phyloP scores from a whole-genome alignment of 2,888 invertebrate genomes.

The Lasioglossum pauxillum region DNA sequence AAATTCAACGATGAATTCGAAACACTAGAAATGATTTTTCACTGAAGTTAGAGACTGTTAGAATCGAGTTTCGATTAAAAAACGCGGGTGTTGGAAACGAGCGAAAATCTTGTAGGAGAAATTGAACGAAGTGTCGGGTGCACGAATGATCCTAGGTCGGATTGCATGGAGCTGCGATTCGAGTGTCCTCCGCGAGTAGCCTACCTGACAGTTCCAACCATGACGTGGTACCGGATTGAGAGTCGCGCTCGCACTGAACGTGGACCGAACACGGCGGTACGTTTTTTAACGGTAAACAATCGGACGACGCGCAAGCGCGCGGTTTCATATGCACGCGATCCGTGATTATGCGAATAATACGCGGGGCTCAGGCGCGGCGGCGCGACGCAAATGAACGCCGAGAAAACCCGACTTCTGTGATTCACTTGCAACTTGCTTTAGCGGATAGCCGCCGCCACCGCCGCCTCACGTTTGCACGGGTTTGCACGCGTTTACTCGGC shows the following conservation, averaged over 20 bases:
- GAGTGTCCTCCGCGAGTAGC: conserved; percentile 13
- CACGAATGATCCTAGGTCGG: neutral
- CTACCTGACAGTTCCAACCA: conserved; percentile 78
- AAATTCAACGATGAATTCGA: no score
- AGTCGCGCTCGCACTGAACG: conserved; percentile 76
- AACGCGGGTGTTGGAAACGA: neutral
- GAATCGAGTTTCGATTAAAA: neutral
- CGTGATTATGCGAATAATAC: conserved; percentile 34
- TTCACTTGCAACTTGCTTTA: conserved; percentile 29
- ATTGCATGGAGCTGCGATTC: neutral
- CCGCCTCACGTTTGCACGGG: neutral
- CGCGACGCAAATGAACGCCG: neutral
- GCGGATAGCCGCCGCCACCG: neutral
- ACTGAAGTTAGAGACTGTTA: neutral
- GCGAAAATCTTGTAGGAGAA: neutral
- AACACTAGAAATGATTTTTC: neutral
- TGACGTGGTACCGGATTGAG: conserved; percentile 69
- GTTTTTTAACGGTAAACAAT: conserved; percentile 73
- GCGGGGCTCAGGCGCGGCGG: neutral
- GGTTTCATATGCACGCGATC: conserved; percentile 55
- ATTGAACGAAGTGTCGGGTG: neutral
- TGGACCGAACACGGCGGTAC: conserved; percentile 54
- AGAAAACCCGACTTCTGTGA: conserved; percentile 14
- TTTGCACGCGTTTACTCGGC: neutral
- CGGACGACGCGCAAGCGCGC: conserved; percentile 66